phyloP scores from a whole-genome alignment of 2,888 invertebrate species.

The Watsonalla binaria region DNA sequence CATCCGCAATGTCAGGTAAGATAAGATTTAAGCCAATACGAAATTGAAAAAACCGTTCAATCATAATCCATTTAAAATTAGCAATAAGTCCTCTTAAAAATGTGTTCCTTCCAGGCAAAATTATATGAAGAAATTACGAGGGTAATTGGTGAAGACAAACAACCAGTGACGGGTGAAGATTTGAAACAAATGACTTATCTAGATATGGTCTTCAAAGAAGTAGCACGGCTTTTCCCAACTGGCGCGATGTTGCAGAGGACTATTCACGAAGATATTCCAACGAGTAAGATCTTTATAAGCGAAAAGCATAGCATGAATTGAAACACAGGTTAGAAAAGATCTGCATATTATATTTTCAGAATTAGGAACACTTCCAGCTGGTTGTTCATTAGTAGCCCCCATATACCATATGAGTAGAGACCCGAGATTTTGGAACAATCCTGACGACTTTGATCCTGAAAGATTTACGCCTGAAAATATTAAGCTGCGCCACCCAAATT shows the following conservation, averaged over 20 bases:
- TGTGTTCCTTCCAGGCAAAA: constrained; percentile 39
- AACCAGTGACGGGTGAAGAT: constrained; percentile 45
- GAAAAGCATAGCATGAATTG: neutral
- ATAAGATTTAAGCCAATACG: neutral
- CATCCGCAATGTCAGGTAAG: constrained; percentile 58
- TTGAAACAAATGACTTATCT: constrained; percentile 58
- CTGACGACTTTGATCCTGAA: constrained; percentile 58
- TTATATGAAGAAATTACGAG: constrained; percentile 48
- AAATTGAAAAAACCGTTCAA: neutral
- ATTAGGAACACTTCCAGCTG: constrained; percentile 47
- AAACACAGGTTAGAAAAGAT: neutral
- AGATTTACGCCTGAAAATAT: constrained; percentile 50
- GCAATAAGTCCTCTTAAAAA: neutral
- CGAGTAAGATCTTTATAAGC: constrained; percentile 33
- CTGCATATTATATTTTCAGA: constrained; percentile 28
- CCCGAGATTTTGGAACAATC: constrained; percentile 47
- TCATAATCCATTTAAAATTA: too few relatives aligned
- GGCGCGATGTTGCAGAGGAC: constrained; percentile 57
- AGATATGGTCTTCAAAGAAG: constrained; percentile 63
- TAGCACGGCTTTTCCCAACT: constrained; percentile 57
- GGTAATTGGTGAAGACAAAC: constrained; percentile 42
- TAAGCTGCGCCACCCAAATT: constrained; percentile 40
- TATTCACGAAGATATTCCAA: constrained; percentile 47
- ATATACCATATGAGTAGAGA: constrained; percentile 58
- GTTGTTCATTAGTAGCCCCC: constrained; percentile 48